Base-by-base conservation (phyloP, 2,888 invertebrate species). In the Brassicogethes aeneus region DNA sequence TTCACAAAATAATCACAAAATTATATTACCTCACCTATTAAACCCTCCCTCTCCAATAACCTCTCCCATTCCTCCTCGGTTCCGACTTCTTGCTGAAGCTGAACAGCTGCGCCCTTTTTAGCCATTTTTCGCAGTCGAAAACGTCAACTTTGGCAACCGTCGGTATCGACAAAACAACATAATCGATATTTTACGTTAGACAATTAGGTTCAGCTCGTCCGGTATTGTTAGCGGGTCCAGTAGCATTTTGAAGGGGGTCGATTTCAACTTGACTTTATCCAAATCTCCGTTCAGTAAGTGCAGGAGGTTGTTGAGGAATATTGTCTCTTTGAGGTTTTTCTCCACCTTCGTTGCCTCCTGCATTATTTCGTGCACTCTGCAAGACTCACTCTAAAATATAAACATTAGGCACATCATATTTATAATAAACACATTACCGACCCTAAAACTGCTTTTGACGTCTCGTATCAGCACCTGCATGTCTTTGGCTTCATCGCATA, bases 61-160 rank as follows among this genome's bases (percentile, higher is more conserved):
- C 83, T 85, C 39, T 79, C 76, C 82, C 91, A 87, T 39, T 93
- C 92, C 44, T 92, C 92, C 53, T 92, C 86, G 1, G 72, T 85
- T 52, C 77, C 79, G 30, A 93, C 74, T 60, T 92, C 92, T 0
- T 79, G 74, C 68, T 90, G 89, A 42, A 90, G 67, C 55, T 85
- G 85, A 10, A 84, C 79, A 46, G 80, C 79, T 32, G 77, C 80
- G 17, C 80, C 83, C 66, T 87, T 88, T 69, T 87, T 89, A 3
- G 80, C 77, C 77, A 80, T 80, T 56, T 63, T 55, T 32, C 12
- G 12, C 14, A 36, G 30, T 16, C 33, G 15, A 34, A 15, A 8
- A 5, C 10, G 35, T 35, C 8, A 12, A 13, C 5, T 8, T 35
- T 15, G 15, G 15, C 10, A 14, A 15, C 35, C 13, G 12, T 7